Evolutionary conservation across 2,888 invertebrate genomes (phyloP).

Genomic region (Cantharis nigra): DNA sequence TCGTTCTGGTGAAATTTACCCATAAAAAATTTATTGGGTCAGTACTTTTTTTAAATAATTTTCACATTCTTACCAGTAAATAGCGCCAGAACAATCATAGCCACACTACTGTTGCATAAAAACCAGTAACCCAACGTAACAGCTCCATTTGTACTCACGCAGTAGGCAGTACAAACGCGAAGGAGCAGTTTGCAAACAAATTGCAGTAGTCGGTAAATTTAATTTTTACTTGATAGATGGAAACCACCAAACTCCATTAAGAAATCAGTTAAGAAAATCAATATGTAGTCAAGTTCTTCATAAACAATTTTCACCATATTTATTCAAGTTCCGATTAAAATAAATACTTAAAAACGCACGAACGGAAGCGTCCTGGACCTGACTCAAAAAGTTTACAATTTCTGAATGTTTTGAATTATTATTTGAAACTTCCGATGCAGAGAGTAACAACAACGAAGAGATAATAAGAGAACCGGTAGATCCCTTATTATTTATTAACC

Average conservation of each 20-base stretch:
- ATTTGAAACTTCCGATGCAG: background rate
- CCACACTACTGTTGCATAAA: background rate
- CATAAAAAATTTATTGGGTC: too few species aligned
- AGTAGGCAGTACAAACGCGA: too few species aligned
- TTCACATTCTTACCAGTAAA: too few species aligned
- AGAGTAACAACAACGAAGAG: background rate
- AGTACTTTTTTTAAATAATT: too few species aligned
- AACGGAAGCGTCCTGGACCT: background rate
- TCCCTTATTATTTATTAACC: background rate
- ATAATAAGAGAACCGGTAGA: background rate
- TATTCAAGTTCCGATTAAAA: background rate
- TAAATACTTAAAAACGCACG: background rate
- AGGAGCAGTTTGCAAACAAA: too few species aligned
- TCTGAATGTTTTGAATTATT: background rate
- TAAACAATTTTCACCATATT: background rate
- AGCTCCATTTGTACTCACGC: background rate
- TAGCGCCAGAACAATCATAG: too few species aligned
- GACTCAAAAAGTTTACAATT: background rate
- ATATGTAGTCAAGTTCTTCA: background rate
- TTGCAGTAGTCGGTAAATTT: background rate
- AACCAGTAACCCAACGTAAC: background rate
- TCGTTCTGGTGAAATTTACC: too few species aligned
- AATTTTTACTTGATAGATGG: too few species aligned
- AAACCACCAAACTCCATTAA: too few species aligned
- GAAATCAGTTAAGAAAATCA: background rate